phyloP scores from a whole-genome alignment of 1,140 invertebrate species.

The Mesaphorura yosii region DNA sequence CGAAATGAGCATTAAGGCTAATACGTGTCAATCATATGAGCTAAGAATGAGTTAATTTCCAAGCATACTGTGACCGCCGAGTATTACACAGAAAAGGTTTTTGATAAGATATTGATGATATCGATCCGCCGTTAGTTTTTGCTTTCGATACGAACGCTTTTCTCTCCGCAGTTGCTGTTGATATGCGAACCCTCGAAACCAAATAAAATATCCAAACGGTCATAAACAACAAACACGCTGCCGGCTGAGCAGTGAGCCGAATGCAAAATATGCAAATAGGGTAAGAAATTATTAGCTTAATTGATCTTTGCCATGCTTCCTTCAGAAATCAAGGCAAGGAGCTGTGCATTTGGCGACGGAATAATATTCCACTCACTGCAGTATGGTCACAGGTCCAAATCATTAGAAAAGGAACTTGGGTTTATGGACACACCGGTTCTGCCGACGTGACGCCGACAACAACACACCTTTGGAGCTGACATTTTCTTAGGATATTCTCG shows the following conservation, averaged over 20 bases:
- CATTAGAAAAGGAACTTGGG: neutral
- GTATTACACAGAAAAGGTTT: neutral
- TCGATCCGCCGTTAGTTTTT: neutral
- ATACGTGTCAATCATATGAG: slow-evolving; percentile 28
- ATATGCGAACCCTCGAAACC: neutral
- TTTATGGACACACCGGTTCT: neutral
- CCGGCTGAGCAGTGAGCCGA: slow-evolving; percentile 1
- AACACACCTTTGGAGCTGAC: slow-evolving; percentile 3
- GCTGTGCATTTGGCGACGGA: neutral
- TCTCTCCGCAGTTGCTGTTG: neutral
- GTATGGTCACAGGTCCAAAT: neutral
- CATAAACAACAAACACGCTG: neutral
- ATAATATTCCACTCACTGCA: neutral
- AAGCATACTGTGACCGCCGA: neutral
- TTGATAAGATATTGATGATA: slow-evolving; percentile 28
- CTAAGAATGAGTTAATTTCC: neutral
- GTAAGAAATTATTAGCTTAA: slow-evolving; percentile 29
- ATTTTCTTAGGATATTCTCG: neutral
- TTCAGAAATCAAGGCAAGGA: too few species aligned
- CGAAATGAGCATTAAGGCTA: slow-evolving; percentile 30
- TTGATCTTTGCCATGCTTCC: slow-evolving; percentile 31
- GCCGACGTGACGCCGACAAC: neutral
- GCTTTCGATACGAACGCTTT: neutral
- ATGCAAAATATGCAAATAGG: slow-evolving; percentile 31
- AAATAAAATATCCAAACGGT: neutral